These are phyloP conservation scores for Parus major DNA, from an alignment of 2,113 vertebrate genomes.

Conservation along the genomic window DNA sequence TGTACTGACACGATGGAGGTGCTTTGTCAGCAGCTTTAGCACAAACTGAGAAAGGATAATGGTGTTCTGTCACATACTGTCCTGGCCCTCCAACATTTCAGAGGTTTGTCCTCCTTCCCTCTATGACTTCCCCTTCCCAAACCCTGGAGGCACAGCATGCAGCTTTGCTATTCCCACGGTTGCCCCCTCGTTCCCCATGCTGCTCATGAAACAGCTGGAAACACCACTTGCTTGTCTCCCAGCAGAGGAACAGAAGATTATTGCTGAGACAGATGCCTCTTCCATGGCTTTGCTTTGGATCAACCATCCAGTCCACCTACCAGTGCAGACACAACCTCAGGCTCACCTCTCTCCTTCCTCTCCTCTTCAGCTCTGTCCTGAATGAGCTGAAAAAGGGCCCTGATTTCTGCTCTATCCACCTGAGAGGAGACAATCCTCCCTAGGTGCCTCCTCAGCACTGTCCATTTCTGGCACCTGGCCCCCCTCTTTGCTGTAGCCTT, in stretches of 20 bases:
- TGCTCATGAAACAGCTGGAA: neutral
- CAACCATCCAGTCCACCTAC: neutral
- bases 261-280: neutral
- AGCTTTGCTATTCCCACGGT: neutral
- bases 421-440: neutral
- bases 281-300: neutral
- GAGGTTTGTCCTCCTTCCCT: neutral
- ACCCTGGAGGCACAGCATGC: neutral
- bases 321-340: neutral
- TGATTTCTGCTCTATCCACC: neutral
- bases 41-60: neutral
- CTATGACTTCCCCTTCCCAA: neutral
- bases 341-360: neutral
- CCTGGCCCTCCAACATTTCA: neutral
- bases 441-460: rapidly evolving
- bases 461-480: neutral
- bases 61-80: too few species aligned
- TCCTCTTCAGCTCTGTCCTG: neutral
- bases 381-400: neutral
- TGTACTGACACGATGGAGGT: neutral
- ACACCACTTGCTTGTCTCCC: neutral
- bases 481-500: neutral
- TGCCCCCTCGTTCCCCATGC: neutral
- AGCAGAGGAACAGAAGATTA: neutral
- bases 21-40: neutral